Base-by-base conservation (phyloP, 2,113 vertebrate genomes). In the Rhea pennata region DNA sequence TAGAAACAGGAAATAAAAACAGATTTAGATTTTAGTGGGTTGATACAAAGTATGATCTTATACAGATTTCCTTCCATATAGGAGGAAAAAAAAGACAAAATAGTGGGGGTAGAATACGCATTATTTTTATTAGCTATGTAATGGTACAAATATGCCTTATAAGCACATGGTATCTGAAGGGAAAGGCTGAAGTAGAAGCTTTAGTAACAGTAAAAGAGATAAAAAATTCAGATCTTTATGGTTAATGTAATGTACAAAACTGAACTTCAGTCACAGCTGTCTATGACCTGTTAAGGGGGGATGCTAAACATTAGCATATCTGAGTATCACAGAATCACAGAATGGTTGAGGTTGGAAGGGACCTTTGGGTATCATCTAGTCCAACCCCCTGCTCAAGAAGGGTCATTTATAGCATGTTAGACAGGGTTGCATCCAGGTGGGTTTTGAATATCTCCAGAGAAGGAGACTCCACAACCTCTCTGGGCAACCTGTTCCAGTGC, bases 191-290 rank as follows among this genome's bases (percentile, higher is more conserved):
- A 86, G 83, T 21, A 9, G 42, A 82, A 95, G 9, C 42, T 12
- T 24, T 69, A 56, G 56, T 66, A 90, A 71, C 5, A 77, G 86
- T 81, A 67, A 42, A 6, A 48, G 14, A 87, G 62, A 86, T 33
- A 53, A 84, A 90, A 92, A 91, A 71, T 89, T 85, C 80, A 92
- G 59, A 86, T 26, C 23, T 79, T 73, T 82, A 59, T 40, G 26
- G 59, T 48, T 90, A 79, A 87, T 89, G 10, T 74, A 29, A 31
- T 66, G 21, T 62, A 65, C 79, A 54, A 26, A 91, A 31, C 11
- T 9, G 61, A 87, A 54, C 3, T 69, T n/a, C 56, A 80, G 40
- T 39, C 67, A 91, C 42, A 83, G 17, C 53, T 66, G 22, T 15
- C 69, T 78, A 65, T 87, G 71, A 24, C 39, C 40, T 22, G 8